A percentile compares a stretch with the other conserved stretches of the same genome.
Conservation (phyloP, 2,797 vertebrate species). For the Periparus ater region DNA sequence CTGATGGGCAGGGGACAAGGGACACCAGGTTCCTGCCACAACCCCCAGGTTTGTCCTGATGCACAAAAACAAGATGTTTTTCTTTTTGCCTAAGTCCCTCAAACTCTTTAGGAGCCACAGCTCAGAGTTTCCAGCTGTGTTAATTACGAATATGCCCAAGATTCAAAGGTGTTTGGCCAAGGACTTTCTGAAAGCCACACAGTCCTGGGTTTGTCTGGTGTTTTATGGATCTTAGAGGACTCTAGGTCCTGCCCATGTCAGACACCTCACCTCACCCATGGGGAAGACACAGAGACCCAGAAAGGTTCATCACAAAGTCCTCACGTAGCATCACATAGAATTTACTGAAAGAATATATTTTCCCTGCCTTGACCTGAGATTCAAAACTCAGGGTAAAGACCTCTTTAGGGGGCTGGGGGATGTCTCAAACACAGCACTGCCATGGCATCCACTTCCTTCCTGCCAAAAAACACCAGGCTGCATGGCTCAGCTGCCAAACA, state of each 20-base stretch:
- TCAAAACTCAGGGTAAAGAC: not conserved
- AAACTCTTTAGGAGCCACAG: not conserved
- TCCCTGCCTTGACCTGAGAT: not conserved
- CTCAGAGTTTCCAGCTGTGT: not conserved
- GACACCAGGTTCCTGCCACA: not conserved
- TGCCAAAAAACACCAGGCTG: not conserved
- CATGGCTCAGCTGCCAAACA: not conserved
- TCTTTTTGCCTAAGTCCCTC: not conserved
- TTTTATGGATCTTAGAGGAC: not conserved
- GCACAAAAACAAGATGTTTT: not conserved
- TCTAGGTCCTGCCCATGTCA: not conserved
- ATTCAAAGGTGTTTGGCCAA: not conserved
- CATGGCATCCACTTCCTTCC: not conserved
- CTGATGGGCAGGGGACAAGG: not conserved
- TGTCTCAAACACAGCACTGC: not conserved
- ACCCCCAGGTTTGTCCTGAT: not conserved
- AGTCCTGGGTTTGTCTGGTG: too few relatives aligned
- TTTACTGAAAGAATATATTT: not conserved
- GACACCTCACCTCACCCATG: not conserved
- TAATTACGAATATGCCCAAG: not conserved
- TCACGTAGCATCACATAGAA: not conserved
- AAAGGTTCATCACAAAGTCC: not conserved
- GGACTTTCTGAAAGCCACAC: not conserved
- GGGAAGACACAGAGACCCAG: not conserved
- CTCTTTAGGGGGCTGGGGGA: not conserved